phyloP scores from a whole-genome alignment of 1,140 invertebrate genomes.

The Alviniconcha marisindica region DNA sequence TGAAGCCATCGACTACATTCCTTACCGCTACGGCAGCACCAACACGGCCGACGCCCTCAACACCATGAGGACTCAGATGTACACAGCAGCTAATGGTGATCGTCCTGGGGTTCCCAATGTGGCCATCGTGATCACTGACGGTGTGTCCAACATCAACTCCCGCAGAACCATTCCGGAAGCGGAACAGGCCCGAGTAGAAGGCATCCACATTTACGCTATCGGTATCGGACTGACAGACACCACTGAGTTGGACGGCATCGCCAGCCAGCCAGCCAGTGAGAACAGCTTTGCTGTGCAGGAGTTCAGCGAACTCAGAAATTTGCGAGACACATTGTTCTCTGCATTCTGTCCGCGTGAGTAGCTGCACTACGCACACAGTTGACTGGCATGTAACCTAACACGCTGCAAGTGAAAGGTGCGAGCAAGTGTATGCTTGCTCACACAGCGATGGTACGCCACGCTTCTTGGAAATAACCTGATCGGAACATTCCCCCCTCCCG shows the following conservation, averaged over 20 bases:
- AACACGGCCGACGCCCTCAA: constrained; percentile 68
- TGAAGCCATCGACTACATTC: constrained; percentile 59
- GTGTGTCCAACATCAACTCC: constrained; percentile 66
- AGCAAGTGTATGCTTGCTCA: no score
- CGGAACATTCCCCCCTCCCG: no score
- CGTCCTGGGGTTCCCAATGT: constrained; percentile 50
- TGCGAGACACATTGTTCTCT: no score
- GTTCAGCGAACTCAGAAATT: no score
- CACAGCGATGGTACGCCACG: no score
- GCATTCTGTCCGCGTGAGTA: no score
- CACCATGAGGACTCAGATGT: constrained; percentile 63
- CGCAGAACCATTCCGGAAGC: constrained; percentile 66
- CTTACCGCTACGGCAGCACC: constrained; percentile 67
- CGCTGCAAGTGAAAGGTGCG: no score
- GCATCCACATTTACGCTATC: constrained; percentile 66
- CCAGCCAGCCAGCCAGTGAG: constrained; percentile 52
- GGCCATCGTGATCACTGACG: constrained; percentile 58
- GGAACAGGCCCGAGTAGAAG: constrained; percentile 45
- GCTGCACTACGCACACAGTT: no score
- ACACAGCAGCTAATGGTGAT: constrained; percentile 59
- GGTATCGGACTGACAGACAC: constrained; percentile 62
- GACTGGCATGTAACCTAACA: no score
- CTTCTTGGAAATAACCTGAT: no score
- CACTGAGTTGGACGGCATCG: constrained; percentile 58
- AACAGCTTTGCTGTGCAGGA: no score